Evolutionary conservation across 2,797 vertebrate species (phyloP), one percentile per base, ranked within the genome.

Genomic region (Nannoperca obscura): DNA sequence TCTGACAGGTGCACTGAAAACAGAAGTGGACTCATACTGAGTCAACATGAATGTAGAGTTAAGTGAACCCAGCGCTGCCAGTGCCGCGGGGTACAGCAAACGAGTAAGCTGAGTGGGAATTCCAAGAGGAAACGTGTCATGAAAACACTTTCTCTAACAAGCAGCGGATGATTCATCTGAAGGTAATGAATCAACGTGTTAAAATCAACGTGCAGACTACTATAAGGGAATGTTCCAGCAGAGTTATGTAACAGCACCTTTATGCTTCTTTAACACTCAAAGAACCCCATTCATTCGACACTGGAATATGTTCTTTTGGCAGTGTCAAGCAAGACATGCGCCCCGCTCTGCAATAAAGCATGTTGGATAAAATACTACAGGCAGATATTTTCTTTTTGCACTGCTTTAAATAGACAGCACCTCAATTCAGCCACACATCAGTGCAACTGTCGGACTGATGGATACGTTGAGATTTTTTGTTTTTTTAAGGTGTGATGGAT

Each of bases 51-150:
- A 63, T 50, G 74, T 78, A 83, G 69, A 58, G 80, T 62, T 61
- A 81, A 87, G 61, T 72, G 72, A 73, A 65, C 53, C 58, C 59
- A 55, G 74, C 3, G 15, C 80, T 74, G 80, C 75, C 85, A 55
- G 78, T 52, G 81, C 86, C 78, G 68, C 59, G 2, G 84, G 88
- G 59, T 71, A 66, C 77, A 62, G 67, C 79, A 84, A 90, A 88
- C 68, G 87, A 91, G 66, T 62, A 78, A 78, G 78, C 67, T 74
- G 76, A 90, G 84, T 64, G 88, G 86, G 87, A 87, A 91, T 76
- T 91, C 86, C 75, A 77, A 86, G 74, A 90, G 92, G 88, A 94
- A 93, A 91, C 85, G 91, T 94, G 93, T 94, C 92, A 92, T 78
- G 71, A 70, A 86, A 85, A 76, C 81, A 88, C 86, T 89, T 86